Evolutionary conservation across 2,888 invertebrate species (phyloP), one percentile per base, ranked within the genome.

Genomic region (Malthinus seriepunctatus): DNA sequence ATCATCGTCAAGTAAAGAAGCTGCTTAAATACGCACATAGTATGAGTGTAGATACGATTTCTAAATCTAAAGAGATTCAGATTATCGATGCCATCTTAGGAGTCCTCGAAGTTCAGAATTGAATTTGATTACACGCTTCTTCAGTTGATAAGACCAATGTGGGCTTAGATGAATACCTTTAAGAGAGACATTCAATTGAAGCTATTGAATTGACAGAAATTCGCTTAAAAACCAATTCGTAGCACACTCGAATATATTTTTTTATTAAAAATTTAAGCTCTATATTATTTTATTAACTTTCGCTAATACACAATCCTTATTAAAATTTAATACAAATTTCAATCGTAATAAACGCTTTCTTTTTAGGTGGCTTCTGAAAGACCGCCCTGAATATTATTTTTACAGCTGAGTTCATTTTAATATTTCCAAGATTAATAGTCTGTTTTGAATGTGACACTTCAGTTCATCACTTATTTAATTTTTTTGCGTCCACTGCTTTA

Each of bases 41-140:
- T 23, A 23, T 23, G 23, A 23, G 23, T 23, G 23, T 5, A 23
- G 23, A 23, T 23, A 23, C 23, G 23, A 23, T 23, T 61, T 62
- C 56, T 53, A 56, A 59, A 57, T 63, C 56, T 57, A 64, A 64
- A 65, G 63, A 59, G 53, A 44, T 64, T 65, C 65, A 64, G 65
- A 69, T 69, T 70, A 70, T 69, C 68, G 65, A 65, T 69, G 68
- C 68, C 67, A 65, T 54, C 64, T 65, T n/a, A 62, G 63, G 63
- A 64, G 60, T 68, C 66, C 62, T 60, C 62, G 62, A 60, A 64
- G 62, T 51, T 65, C 23, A 66, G 65, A 70, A 70, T 69, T 68
- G 68, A 70, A 70, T 70, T 70, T 69, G 68, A 69, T 70, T 70
- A 69, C 66, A 65, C 68, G 68, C 63, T 70, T 67, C 69, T 65